Evolutionary conservation across 2,113 vertebrate species (phyloP), one percentile per base, ranked within the genome.

Genomic region (Theristicus caerulescens): DNA sequence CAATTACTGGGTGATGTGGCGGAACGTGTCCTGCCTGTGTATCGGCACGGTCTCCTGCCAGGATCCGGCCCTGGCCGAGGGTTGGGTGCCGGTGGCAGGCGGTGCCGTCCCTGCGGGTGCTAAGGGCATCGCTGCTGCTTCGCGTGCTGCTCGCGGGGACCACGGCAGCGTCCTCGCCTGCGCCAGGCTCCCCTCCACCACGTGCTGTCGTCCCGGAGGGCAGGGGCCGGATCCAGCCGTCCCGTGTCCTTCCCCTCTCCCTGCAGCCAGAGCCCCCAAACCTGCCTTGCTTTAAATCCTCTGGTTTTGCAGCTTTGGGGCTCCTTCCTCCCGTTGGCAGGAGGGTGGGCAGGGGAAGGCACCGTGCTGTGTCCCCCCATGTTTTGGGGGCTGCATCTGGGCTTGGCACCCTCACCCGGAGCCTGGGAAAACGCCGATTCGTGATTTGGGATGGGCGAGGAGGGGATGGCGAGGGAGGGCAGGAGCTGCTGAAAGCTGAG

Each of bases 361-460:
- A 32, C 38, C 17, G 0, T 1, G 6, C 19, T 0, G 0, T 7
- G 21, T 20, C 10, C 49, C 27, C 7, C 58, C 0, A 1, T 36
- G n/a, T 7, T 44, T 7, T 3, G 14, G 34, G 49, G 40, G 24
- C 3, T 49, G 38, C 17, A 4, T 9, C 22, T 11, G 59, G 27
- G 40, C 26, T 66, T 5, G 21, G 26, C 19, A 15, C 27, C 10
- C 8, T 47, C 47, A 11, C 10, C 54, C 10, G 0, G n/a, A 6
- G 42, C 31, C 29, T 0, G 8, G 73, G 59, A 8, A 86, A 26
- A 2, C 0, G 1, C 71, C 4, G 38, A 11, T 47, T 11, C 1
- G 31, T 22, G 6, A 34, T 54, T 25, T 14, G 83, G 92, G 82
- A 32, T 71, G 66, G 72, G 64, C 44, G 58, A 20, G 44, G 57